Evolutionary conservation across 2,888 invertebrate species (phyloP).

Genomic region (Dendrolimus houi): DNA sequence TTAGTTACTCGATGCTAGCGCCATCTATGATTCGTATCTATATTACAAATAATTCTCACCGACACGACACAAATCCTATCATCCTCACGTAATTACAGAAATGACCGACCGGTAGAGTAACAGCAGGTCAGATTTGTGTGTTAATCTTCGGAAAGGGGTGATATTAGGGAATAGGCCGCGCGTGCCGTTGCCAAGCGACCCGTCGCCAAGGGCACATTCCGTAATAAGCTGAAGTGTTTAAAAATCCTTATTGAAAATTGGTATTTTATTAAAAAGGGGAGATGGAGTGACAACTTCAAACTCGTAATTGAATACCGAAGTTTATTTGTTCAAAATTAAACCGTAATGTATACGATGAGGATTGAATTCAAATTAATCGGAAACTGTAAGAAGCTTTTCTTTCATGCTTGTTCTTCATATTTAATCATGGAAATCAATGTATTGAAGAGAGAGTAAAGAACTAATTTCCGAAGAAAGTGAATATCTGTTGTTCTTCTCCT

Average conservation of each 20-base stretch:
- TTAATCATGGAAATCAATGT: no score
- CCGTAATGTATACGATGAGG: neutral
- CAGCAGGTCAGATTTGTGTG: neutral
- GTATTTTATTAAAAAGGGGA: conserved; percentile 3
- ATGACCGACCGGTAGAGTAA: neutral
- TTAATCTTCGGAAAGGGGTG: conserved; percentile 35
- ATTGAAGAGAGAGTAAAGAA: no score
- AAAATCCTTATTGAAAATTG: conserved; percentile 4
- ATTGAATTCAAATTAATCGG: neutral
- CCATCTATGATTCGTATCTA: no score
- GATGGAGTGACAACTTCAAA: neutral
- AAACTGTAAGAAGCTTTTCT: no score
- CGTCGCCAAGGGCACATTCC: conserved; percentile 10
- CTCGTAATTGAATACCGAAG: neutral
- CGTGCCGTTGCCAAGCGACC: conserved; percentile 61
- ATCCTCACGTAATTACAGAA: neutral
- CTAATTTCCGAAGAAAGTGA: no score
- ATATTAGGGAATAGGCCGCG: conserved; percentile 36
- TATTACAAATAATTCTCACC: no score
- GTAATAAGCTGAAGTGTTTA: conserved; percentile 1
- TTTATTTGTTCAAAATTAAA: neutral
- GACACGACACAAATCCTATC: neutral
- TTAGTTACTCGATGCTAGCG: no score
- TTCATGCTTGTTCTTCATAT: no score
- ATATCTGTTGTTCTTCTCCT: no score